A percentile compares a stretch with the other conserved stretches of the same genome.
These are phyloP conservation scores for Pseudomyrmex dendroicus DNA, from an alignment of 1,140 invertebrate genomes.

Conservation along the genomic window DNA sequence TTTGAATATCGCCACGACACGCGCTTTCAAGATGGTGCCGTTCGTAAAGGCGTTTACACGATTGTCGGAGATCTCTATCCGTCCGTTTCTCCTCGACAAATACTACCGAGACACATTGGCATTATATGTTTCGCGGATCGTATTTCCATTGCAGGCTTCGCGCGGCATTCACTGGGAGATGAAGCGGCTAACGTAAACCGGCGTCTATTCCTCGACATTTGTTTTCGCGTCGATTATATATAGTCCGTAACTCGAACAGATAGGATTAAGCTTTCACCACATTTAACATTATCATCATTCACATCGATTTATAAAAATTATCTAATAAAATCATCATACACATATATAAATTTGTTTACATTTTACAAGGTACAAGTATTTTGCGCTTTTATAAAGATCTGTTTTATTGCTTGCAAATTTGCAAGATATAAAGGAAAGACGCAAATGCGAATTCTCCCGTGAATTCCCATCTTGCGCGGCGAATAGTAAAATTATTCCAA, in stretches of 20 bases:
- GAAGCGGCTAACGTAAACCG: constrained; percentile 50
- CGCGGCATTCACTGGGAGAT: constrained; percentile 37
- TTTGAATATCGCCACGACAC: constrained; percentile 82
- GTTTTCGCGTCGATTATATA: constrained; percentile 31
- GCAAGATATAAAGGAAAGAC: too few species aligned
- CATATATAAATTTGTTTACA: too few species aligned
- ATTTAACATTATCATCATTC: not conserved
- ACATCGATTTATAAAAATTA: not conserved
- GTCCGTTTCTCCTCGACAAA: constrained; percentile 41
- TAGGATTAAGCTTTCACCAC: not conserved
- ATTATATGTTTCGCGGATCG: constrained; percentile 59
- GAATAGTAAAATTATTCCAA: constrained; percentile 16
- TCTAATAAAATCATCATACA: not conserved
- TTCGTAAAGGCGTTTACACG: constrained; percentile 63
- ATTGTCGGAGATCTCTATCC: constrained; percentile 69
- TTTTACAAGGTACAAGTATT: too few species aligned
- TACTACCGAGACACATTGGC: constrained; percentile 53
- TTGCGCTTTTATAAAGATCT: too few species aligned
- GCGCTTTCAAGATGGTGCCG: constrained; percentile 60
- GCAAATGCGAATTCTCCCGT: not conserved
- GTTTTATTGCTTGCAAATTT: too few species aligned
- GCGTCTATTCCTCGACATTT: constrained; percentile 45
- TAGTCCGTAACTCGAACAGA: not conserved
- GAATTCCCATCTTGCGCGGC: not conserved
- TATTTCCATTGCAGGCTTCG: constrained; percentile 38